Percentiles rank a stretch among this genome's conserved stretches.
Evolutionary conservation across 2,888 invertebrate species (phyloP).

Genomic region (Leptothorax acervorum): DNA sequence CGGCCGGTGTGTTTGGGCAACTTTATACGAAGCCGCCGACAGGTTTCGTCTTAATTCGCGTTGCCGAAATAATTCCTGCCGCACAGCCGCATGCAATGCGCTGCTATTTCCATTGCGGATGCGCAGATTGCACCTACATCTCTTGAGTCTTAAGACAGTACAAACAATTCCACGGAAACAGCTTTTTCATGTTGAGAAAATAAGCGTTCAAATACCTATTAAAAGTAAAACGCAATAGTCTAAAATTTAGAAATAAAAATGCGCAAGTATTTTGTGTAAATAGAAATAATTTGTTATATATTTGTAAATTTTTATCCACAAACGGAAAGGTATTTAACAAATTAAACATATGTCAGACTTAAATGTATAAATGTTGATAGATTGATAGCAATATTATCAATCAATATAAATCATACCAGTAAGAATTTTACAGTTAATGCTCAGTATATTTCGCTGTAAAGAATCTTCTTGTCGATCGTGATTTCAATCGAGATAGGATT

Average conservation of each 20-base stretch:
- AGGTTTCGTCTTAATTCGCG: conserved; percentile 66
- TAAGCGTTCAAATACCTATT: not conserved
- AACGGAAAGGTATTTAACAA: not conserved
- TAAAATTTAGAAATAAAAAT: conserved; percentile 5
- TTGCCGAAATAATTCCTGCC: conserved; percentile 63
- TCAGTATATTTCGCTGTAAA: not conserved
- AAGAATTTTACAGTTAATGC: not conserved
- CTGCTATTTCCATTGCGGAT: conserved; percentile 12
- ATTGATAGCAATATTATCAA: not conserved
- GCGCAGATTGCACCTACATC: not conserved
- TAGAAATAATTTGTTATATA: not conserved
- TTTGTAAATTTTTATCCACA: not conserved
- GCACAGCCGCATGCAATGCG: not conserved
- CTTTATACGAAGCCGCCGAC: conserved; percentile 67
- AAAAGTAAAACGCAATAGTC: not conserved
- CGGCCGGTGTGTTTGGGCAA: conserved; percentile 61
- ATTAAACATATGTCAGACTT: not conserved
- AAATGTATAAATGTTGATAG: not conserved
- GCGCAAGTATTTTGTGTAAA: not conserved
- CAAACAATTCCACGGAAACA: not conserved
- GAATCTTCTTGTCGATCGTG: conserved; percentile 16
- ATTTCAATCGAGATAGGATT: conserved; percentile 42
- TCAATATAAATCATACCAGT: not conserved
- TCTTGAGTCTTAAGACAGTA: not conserved
- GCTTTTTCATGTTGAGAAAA: not conserved